Evolutionary conservation across 1,140 invertebrate species (phyloP).

Genomic region (Drosophila fuyamai): DNA sequence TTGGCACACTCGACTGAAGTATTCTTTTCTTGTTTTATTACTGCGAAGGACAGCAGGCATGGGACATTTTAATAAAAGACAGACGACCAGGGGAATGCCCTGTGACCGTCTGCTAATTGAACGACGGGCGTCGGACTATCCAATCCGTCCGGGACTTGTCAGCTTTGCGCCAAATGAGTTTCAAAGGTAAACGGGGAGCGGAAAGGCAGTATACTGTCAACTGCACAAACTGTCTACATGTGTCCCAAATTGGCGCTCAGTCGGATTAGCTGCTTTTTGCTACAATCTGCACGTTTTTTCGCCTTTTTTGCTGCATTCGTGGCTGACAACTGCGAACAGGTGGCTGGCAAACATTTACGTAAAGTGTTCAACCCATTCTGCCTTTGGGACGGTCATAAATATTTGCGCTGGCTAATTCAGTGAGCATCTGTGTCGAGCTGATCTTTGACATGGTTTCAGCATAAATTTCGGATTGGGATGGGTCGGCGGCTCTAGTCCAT

Average conservation of each 20-base stretch:
- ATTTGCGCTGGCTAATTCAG: constrained; percentile 58
- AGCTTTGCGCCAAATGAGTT: constrained; percentile 58
- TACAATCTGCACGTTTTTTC: constrained; percentile 38
- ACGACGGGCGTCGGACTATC: constrained; percentile 30
- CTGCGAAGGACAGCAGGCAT: neutral
- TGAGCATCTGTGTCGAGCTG: constrained; percentile 58
- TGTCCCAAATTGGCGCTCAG: constrained; percentile 68
- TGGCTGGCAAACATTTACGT: constrained; percentile 64
- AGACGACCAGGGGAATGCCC: constrained; percentile 30
- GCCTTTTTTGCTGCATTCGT: constrained; percentile 26
- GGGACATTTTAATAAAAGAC: constrained; percentile 59
- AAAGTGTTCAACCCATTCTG: constrained; percentile 37
- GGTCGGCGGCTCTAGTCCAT: constrained; percentile 1
- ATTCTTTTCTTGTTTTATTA: constrained; percentile 11
- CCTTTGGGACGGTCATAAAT: constrained; percentile 44
- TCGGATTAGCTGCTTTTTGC: constrained; percentile 65
- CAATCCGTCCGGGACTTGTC: constrained; percentile 38
- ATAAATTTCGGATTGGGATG: constrained; percentile 40
- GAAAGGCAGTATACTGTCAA: constrained; percentile 16
- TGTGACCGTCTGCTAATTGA: constrained; percentile 66
- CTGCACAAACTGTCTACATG: constrained; percentile 54
- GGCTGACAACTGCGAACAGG: constrained; percentile 66
- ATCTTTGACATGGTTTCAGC: constrained; percentile 59
- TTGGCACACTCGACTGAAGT: neutral
- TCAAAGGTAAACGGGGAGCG: constrained; percentile 39